Evolutionary conservation across 2,113 vertebrate species (phyloP).

Genomic region (Sylvilagus bachmani): DNA sequence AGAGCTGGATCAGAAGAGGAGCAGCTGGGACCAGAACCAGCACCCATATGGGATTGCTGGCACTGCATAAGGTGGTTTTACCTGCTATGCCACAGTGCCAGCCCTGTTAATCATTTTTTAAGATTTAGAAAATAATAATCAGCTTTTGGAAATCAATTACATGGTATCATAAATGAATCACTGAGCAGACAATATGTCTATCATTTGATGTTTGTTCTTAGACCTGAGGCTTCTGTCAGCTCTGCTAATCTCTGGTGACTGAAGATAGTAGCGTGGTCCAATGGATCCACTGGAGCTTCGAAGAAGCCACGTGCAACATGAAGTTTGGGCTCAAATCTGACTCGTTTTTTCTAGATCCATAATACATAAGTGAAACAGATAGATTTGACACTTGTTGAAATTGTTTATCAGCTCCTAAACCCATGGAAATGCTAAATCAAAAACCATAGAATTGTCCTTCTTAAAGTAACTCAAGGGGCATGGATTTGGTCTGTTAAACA

Average conservation of each 20-base stretch:
- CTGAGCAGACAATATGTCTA: not conserved
- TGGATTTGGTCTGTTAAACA: too few relatives aligned
- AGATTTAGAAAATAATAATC: not conserved
- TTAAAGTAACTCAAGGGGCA: not conserved
- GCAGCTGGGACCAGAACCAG: too few relatives aligned
- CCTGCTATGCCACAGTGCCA: too few relatives aligned
- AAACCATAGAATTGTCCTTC: not conserved
- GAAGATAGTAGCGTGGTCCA: not conserved
- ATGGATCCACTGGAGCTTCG: not conserved
- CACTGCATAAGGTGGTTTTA: too few relatives aligned
- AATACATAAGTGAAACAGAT: not conserved
- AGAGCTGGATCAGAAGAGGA: too few relatives aligned
- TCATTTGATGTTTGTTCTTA: not conserved
- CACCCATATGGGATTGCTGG: too few relatives aligned
- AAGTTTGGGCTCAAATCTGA: not conserved
- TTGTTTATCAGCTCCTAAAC: not conserved
- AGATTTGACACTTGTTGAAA: conserved; percentile 13
- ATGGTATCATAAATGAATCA: not conserved
- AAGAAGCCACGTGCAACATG: not conserved
- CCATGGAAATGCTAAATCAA: not conserved
- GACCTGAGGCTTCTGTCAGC: not conserved
- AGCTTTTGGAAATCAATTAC: not conserved
- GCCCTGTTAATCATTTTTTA: not conserved
- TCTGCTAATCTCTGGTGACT: not conserved
- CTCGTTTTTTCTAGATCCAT: not conserved